Evolutionary conservation across 2,888 invertebrate genomes (phyloP), one percentile per base, ranked within the genome.

Genomic region (Ceramica pisi): DNA sequence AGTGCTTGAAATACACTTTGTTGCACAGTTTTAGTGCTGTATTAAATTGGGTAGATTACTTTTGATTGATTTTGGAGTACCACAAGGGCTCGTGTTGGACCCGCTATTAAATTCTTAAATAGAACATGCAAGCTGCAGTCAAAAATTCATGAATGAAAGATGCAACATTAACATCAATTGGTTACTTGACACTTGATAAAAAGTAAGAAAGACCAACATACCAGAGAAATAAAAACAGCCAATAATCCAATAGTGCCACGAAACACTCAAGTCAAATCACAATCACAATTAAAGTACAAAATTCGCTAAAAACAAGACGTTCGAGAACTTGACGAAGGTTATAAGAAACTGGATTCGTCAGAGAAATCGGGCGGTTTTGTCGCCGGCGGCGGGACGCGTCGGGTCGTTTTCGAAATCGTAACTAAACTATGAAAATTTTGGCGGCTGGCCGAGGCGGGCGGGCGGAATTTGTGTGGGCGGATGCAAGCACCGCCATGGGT

Each of bases 351-450:
- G 90, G 88, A 92, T 93, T 94, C 92, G 92, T 91, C 81, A 86
- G 92, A 93, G 93, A 92, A 92, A 91, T 93, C 93, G 93, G 92
- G 87, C 89, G 88, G 91, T 82, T 86, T 91, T 90, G 90, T 94
- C 94, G 94, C 95, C 96, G 95, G 95, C 95, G 95, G 94, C 94
- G 95, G 94, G 94, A 95, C 95, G 94, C 95, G 96, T 95, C 96
- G 96, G 96, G 94, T 96, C 96, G 96, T 96, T 96, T 95, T 96
- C 96, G 96, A 94, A 95, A 95, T 96, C 95, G 96, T 95, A 95
- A 95, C 96, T 95, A 96, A 95, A 96, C 95, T 96, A 95, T 93
- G 94, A 94, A 94, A 95, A 92, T 92, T 88, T 95, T 95, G 96
- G 96, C 95, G 86, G 83, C 81, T 80, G 84, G 94, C 95, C 96